These are phyloP conservation scores for Montipora foliosa DNA, from an alignment of 64 coral and sea anemone species.

Conservation along the genomic window DNA sequence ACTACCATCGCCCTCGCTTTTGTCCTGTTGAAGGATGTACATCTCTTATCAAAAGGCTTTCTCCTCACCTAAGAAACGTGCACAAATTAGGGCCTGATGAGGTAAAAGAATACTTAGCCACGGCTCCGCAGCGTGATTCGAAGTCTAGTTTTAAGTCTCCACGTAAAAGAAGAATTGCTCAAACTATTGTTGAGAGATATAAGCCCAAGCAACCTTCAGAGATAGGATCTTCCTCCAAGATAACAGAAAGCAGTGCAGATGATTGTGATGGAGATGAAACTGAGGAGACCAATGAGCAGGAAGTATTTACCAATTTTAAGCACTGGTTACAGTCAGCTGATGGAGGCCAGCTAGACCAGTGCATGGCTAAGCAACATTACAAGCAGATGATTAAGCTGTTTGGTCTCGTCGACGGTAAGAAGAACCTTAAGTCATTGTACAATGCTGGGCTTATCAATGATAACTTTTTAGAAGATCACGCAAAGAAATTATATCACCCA, in stretches of 20 bases:
- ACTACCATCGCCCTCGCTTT: neutral
- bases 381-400: neutral
- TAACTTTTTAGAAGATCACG: neutral
- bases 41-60: neutral
- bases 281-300: neutral
- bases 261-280: constrained; percentile 8
- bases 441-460: neutral
- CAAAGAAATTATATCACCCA: neutral
- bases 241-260: neutral
- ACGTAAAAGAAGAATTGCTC: neutral
- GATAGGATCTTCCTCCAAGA: neutral
- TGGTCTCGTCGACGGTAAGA: neutral
- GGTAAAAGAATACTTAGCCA: neutral
- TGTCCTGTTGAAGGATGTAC: constrained; percentile 2
- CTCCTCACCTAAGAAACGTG: neutral
- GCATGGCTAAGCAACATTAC: neutral
- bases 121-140: neutral
- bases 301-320: neutral
- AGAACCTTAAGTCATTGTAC: neutral
- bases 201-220: neutral
- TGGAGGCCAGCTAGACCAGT: neutral
- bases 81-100: neutral
- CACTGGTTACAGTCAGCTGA: constrained; percentile 10
- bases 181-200: neutral
- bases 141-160: neutral